Conservation (phyloP, 2,113 vertebrate species). For the Delphinus delphis region DNA sequence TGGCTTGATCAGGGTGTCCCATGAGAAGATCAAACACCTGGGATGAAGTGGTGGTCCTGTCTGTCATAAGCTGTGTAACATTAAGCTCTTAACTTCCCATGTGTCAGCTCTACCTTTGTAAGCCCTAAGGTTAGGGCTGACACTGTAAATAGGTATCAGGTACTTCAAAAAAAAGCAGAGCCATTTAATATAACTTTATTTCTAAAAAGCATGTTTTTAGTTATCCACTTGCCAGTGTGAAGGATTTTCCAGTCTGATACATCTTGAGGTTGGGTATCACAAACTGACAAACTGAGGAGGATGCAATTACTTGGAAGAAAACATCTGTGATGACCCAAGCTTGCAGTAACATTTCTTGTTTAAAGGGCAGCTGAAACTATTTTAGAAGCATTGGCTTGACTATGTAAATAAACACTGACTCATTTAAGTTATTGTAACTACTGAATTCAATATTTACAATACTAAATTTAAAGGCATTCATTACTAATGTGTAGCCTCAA, state of each 20-base stretch:
- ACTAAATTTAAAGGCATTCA: constrained; percentile 57
- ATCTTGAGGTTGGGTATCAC: neutral
- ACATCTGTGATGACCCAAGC: constrained; percentile 28
- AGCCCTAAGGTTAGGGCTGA: neutral
- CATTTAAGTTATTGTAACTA: constrained; percentile 60
- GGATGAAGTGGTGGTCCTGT: neutral
- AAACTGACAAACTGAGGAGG: neutral
- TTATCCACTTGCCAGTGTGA: neutral
- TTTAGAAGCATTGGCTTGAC: constrained; percentile 51
- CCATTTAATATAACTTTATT: neutral
- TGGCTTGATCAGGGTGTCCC: neutral
- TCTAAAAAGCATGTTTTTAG: neutral
- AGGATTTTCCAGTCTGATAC: neutral
- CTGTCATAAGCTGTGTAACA: neutral
- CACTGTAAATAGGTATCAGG: neutral
- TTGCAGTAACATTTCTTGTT: constrained; percentile 43
- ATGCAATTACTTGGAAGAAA: constrained; percentile 3
- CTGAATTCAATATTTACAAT: constrained; percentile 65
- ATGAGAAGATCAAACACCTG: neutral
- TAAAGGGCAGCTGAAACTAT: constrained; percentile 46
- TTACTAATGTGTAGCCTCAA: constrained; percentile 12
- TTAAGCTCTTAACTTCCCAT: neutral
- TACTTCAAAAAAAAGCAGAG: constrained; percentile 18
- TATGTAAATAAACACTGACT: constrained; percentile 66
- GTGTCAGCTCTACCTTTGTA: neutral